These are phyloP conservation scores for Crotalus helleri DNA, from an alignment of 2,113 vertebrate species.

Conservation along the genomic window DNA sequence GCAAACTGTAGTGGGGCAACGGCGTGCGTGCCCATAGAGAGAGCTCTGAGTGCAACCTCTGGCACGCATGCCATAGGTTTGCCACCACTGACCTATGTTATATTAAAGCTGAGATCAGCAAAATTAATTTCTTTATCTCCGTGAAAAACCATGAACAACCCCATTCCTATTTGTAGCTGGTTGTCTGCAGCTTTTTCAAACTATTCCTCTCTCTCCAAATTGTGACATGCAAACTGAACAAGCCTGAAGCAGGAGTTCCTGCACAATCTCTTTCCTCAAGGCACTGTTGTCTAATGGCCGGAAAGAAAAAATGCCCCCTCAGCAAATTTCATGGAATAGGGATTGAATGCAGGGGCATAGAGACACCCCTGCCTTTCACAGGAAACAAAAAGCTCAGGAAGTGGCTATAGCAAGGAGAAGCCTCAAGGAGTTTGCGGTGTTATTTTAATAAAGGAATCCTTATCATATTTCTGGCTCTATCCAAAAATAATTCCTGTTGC, in stretches of 20 bases:
- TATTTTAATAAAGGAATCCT: not conserved
- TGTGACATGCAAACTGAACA: rapidly evolving
- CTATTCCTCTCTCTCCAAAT: not conserved
- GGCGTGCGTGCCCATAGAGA: no score
- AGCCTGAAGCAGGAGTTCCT: not conserved
- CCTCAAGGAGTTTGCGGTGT: not conserved
- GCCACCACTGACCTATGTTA: no score
- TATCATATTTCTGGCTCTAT: not conserved
- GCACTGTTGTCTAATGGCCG: constrained; percentile 10
- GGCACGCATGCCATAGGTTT: no score
- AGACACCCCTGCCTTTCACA: constrained; percentile 39
- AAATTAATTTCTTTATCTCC: not conserved
- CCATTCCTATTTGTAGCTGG: not conserved
- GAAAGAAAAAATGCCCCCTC: constrained; percentile 4
- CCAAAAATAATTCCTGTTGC: not conserved
- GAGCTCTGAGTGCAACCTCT: no score
- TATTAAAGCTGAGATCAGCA: no score
- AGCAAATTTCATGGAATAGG: constrained; percentile 46
- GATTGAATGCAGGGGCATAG: constrained; percentile 26
- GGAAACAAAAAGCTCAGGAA: constrained; percentile 37
- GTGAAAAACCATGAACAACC: not conserved
- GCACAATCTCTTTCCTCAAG: not conserved
- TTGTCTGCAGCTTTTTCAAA: not conserved
- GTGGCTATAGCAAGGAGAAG: constrained; percentile 58
- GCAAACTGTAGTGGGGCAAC: no score